phyloP scores from a whole-genome alignment of 2,888 invertebrate species.

The Agonopterix heracliana region DNA sequence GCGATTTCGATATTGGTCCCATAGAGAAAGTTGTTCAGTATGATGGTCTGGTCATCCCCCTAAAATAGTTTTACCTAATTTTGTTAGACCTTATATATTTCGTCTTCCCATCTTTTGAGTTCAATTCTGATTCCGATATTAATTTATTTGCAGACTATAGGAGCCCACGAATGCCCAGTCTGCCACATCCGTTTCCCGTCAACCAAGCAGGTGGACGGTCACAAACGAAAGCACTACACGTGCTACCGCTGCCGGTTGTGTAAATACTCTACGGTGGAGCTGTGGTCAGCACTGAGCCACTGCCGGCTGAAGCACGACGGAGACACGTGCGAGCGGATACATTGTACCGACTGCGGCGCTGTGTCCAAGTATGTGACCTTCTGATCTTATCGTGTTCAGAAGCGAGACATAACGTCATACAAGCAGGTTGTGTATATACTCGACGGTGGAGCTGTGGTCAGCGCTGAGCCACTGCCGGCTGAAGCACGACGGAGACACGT shows the following conservation, averaged over 20 bases:
- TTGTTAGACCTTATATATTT: too few species aligned
- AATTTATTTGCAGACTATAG: slow-evolving; percentile 28
- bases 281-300: slow-evolving; percentile 28
- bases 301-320: slow-evolving; percentile 29
- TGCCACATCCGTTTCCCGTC: slow-evolving; percentile 29
- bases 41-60: too few species aligned
- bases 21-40: too few species aligned
- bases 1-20: too few species aligned
- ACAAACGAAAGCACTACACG: slow-evolving; percentile 30
- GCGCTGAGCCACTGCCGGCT: slow-evolving; percentile 27
- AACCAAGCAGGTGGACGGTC: slow-evolving; percentile 14
- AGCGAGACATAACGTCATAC: slow-evolving; percentile 21
- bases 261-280: slow-evolving; percentile 23
- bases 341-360: slow-evolving; percentile 33
- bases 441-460: slow-evolving; percentile 18
- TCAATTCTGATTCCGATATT: background rate
- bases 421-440: too few species aligned
- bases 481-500: slow-evolving; percentile 31
- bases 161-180: slow-evolving; percentile 28
- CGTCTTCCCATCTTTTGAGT: too few species aligned
- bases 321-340: slow-evolving; percentile 28
- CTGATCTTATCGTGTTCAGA: background rate
- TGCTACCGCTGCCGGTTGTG: slow-evolving; percentile 37
- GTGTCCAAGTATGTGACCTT: slow-evolving; percentile 27
- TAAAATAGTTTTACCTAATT: too few species aligned